Evolutionary conservation across 2,797 vertebrate species (phyloP).

Genomic region (Decapterus maruadsi): DNA sequence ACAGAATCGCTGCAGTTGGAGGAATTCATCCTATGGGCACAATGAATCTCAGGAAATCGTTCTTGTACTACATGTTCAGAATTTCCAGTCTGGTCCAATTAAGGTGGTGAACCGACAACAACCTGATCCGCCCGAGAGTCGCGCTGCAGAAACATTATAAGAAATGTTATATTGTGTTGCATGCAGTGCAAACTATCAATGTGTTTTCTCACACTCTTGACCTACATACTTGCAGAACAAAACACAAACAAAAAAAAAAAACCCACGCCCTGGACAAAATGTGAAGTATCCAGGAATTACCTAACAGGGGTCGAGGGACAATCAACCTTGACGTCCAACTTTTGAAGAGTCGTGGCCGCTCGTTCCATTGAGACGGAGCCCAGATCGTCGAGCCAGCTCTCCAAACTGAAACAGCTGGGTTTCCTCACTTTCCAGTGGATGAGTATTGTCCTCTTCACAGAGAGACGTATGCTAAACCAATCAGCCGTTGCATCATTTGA

Average conservation of each 20-base stretch:
- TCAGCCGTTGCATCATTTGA: not conserved
- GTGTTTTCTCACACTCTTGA: not conserved
- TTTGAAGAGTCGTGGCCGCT: not conserved
- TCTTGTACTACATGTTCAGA: not conserved
- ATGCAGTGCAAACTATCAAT: not conserved
- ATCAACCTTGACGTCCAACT: not conserved
- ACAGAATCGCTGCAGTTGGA: not conserved
- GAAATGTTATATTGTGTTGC: conserved; percentile 1
- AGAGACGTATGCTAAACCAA: not conserved
- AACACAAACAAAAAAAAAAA: not conserved
- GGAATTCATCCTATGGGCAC: not conserved
- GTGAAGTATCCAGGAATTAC: not conserved
- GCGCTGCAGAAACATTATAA: not conserved
- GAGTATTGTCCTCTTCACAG: not conserved
- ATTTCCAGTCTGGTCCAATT: not conserved
- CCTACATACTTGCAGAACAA: not conserved
- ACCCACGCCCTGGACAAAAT: not conserved
- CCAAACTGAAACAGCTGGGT: not conserved
- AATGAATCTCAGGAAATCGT: not conserved
- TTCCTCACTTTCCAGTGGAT: not conserved
- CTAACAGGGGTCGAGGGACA: not conserved
- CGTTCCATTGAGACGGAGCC: not conserved
- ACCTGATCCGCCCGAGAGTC: not conserved
- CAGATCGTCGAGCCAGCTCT: not conserved
- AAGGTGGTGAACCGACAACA: not conserved